These are phyloP conservation scores for Aphyosemion australe DNA, from an alignment of 2,113 vertebrate species.

Conservation along the genomic window DNA sequence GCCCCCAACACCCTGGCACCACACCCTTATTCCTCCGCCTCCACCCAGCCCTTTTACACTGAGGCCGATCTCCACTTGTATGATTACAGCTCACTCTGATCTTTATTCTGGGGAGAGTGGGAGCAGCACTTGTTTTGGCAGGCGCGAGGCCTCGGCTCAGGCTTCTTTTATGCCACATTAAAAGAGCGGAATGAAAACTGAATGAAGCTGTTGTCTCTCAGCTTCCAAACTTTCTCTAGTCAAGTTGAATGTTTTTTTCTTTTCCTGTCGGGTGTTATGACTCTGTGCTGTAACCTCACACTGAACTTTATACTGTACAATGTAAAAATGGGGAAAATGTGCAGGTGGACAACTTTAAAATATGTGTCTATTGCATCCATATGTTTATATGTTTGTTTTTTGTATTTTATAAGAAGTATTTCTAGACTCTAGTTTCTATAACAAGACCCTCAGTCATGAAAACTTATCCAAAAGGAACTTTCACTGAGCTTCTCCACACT, in stretches of 20 bases:
- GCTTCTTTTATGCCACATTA: conserved; percentile 35
- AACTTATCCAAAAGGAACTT: conserved; percentile 20
- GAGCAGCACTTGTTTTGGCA: conserved; percentile 20
- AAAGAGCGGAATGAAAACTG: conserved; percentile 37
- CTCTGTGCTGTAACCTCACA: conserved; percentile 22
- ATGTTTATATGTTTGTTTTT: conserved; percentile 20
- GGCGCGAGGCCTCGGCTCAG: conserved; percentile 33
- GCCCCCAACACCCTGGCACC: conserved; percentile 9
- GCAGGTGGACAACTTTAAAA: background rate
- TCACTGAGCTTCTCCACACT: conserved; percentile 13
- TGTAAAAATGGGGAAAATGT: background rate
- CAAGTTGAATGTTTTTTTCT: conserved; percentile 9
- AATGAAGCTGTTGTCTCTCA: conserved; percentile 38
- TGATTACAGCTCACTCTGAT: conserved; percentile 54
- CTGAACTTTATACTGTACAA: conserved; percentile 14
- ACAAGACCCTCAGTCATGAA: conserved; percentile 4
- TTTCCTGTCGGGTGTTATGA: conserved; percentile 9
- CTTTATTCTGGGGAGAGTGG: conserved; percentile 42
- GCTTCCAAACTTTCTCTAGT: conserved; percentile 38
- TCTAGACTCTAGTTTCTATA: conserved; percentile 7
- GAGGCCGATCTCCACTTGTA: conserved; percentile 43
- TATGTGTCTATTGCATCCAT: conserved; percentile 23
- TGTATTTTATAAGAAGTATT: conserved; percentile 11
- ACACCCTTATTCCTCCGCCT: background rate
- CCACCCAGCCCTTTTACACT: conserved; percentile 28